phyloP scores from a whole-genome alignment of 1,140 invertebrate genomes.

The Microvelia longipes region DNA sequence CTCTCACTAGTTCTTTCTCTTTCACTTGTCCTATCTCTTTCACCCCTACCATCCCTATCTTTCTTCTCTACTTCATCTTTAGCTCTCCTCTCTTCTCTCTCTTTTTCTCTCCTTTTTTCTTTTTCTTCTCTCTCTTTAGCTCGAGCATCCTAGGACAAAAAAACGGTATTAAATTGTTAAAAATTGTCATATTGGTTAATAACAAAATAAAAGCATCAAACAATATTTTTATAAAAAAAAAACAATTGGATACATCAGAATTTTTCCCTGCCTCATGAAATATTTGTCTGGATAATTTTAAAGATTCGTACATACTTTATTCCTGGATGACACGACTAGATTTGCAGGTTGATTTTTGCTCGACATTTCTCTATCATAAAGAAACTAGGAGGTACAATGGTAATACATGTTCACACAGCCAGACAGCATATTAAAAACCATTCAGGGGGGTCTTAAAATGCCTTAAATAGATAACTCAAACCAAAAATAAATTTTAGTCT shows the following conservation, averaged over 20 bases:
- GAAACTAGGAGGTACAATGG: no score
- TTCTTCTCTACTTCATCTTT: conserved; percentile 15
- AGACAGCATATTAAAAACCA: no score
- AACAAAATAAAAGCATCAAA: not conserved
- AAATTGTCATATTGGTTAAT: conserved; percentile 3
- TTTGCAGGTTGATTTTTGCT: no score
- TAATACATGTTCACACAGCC: no score
- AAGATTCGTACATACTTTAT: not conserved
- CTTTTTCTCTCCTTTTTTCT: conserved; percentile 20
- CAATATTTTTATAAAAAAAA: no score
- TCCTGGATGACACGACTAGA: not conserved
- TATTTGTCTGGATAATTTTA: not conserved
- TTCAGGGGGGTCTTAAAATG: no score
- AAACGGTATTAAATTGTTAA: not conserved
- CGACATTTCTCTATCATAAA: no score
- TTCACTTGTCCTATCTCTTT: conserved; percentile 11
- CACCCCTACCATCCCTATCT: conserved; percentile 10
- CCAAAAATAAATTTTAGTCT: no score
- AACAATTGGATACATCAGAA: not conserved
- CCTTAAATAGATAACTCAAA: no score
- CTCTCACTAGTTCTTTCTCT: conserved; percentile 3
- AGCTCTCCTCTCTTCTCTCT: conserved; percentile 17
- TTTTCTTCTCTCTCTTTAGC: conserved; percentile 21
- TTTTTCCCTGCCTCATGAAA: not conserved
- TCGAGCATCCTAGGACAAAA: conserved; percentile 14